A percentile compares a stretch with the other conserved stretches of the same genome.
Conservation (phyloP, 2,113 vertebrate genomes). For the Progne subis region DNA sequence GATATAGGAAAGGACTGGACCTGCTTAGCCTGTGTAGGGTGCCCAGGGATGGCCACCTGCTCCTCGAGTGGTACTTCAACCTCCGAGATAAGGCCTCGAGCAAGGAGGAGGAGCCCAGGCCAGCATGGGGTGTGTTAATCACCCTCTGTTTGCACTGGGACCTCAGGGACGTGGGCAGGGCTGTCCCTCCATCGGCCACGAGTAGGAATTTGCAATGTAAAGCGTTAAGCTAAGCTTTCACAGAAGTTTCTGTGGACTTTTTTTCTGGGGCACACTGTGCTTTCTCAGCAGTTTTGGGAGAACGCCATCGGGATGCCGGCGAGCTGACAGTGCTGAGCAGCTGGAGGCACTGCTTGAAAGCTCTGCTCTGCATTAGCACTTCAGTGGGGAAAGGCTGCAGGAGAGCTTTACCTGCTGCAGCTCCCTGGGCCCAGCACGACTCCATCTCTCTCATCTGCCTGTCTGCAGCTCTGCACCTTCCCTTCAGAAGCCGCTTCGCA, state of each 20-base stretch:
- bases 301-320: fast-evolving
- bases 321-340: background rate
- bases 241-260: background rate
- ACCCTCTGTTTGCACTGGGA: background rate
- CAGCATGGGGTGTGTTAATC: fast-evolving
- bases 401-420: background rate
- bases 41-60: background rate
- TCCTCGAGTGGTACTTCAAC: background rate
- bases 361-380: background rate
- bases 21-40: background rate
- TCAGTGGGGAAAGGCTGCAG: background rate
- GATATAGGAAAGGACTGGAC: background rate
- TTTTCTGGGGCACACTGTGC: background rate
- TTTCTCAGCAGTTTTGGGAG: conserved; percentile 5
- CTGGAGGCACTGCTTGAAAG: background rate
- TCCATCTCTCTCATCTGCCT: background rate
- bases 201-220: background rate
- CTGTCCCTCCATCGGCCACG: fast-evolving
- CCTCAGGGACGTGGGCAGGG: fast-evolving
- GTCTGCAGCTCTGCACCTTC: background rate
- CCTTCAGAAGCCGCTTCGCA: background rate
- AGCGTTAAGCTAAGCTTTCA: background rate
- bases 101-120: background rate
- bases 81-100: fast-evolving
- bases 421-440: background rate